Base-by-base conservation (phyloP, 1,140 invertebrate genomes). In the Lucilia sericata region DNA sequence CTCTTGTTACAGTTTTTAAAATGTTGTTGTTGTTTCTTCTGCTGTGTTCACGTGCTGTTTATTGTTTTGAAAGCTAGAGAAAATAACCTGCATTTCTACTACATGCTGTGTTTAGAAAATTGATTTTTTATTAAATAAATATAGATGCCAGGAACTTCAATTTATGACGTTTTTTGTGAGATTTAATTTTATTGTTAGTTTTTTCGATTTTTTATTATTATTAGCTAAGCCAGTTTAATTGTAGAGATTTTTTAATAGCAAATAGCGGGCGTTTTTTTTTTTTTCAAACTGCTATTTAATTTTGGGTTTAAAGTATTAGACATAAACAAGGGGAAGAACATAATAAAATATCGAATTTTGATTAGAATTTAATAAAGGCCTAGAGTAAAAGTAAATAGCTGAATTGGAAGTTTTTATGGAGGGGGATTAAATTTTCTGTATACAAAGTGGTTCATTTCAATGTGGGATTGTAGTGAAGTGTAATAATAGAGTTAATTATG, bases 51-150 rank as follows among this genome's bases (percentile, higher is more conserved):
- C 65, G 65, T 80, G 76, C n/a, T 49, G 21, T 75, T 30, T 30
- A 36, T 76, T 36, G 74, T 76, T 42, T 34, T 17, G 51, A 55
- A 30, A 30, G 51, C 13, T 3, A 10, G 5, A 70, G 19, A 70
- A 21, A 70, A 30, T 30, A 70, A 70, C 65, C 65, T 70, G 65
- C 65, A 70, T 55, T 55, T 49, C 47, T 51, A n/a, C 25, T 12
- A 13, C 76, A 80, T 49, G 76, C 76, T 80, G 76, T 49, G 76
- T 49, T 80, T 49, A 5, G 19, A 80, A 80, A 80, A 49, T 80
- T 49, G 42, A 21, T 76, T 76, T 76, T 76, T 76, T 80, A 80
- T 80, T 80, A 80, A 49, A 80, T 51, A 80, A 80, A 80, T 80
- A 49, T 49, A 80, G 19, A 80, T 21, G 76, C 1, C 76, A 25